These are phyloP conservation scores for Hyppa rectilinea DNA, from an alignment of 2,888 invertebrate genomes.

Conservation along the genomic window DNA sequence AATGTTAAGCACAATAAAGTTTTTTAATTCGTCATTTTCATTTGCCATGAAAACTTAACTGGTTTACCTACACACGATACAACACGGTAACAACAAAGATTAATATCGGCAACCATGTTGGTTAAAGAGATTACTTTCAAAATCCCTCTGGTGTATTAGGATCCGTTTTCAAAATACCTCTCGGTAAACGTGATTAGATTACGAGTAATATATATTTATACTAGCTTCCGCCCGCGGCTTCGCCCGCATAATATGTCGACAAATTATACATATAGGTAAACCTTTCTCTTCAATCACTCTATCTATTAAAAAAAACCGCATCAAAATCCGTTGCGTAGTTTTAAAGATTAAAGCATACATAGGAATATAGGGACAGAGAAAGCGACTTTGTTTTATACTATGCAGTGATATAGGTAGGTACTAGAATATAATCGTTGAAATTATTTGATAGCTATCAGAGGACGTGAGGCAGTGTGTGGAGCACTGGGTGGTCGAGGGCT, in stretches of 20 bases:
- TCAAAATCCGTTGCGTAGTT: too few relatives aligned
- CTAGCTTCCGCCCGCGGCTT: too few relatives aligned
- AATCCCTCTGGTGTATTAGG: conserved; percentile 36
- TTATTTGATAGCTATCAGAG: conserved; percentile 82
- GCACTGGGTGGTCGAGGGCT: conserved; percentile 86
- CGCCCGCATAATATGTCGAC: too few relatives aligned
- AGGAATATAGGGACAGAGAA: too few relatives aligned
- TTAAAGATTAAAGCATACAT: too few relatives aligned
- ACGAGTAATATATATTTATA: conserved; percentile 4
- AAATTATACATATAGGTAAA: too few relatives aligned
- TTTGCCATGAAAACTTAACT: neutral
- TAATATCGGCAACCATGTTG: conserved; percentile 24
- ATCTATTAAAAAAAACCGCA: too few relatives aligned
- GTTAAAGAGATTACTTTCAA: conserved; percentile 33
- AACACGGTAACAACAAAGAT: conserved; percentile 5
- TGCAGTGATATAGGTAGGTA: neutral
- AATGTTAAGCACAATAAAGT: neutral
- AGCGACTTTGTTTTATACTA: too few relatives aligned
- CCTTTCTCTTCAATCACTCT: too few relatives aligned
- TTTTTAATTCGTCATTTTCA: neutral
- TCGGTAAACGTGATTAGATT: conserved; percentile 25
- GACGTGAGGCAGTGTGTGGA: conserved; percentile 88
- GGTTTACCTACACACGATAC: neutral
- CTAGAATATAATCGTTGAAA: conserved; percentile 8
- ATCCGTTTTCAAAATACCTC: conserved; percentile 39